These are phyloP conservation scores for Agapornis canus DNA, from an alignment of 2,797 vertebrate genomes.

Conservation along the genomic window DNA sequence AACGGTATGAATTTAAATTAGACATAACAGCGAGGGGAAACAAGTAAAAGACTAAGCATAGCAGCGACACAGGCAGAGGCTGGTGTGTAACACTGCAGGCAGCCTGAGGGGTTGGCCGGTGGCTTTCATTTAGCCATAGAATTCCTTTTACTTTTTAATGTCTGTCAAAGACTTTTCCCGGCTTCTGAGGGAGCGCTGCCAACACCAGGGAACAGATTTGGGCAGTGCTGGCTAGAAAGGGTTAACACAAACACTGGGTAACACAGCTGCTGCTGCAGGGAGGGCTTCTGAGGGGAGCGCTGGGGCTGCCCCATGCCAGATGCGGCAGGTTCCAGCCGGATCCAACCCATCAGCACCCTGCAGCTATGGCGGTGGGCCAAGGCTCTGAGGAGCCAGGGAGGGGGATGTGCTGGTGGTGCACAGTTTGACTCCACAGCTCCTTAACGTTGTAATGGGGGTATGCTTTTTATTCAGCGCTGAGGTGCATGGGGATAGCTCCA, in stretches of 20 bases:
- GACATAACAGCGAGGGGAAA: neutral
- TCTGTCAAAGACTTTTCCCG: neutral
- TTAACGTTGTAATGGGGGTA: too few species aligned
- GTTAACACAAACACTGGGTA: too few species aligned
- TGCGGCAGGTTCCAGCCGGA: neutral
- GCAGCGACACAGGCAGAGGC: rapidly evolving
- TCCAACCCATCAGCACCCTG: neutral
- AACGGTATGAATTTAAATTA: neutral
- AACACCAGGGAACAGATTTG: too few species aligned
- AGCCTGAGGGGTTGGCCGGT: neutral
- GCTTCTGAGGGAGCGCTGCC: neutral
- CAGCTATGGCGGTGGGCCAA: neutral
- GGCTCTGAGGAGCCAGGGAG: neutral
- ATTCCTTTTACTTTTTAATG: neutral
- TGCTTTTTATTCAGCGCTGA: too few species aligned
- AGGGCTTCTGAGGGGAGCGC: neutral
- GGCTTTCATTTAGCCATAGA: neutral
- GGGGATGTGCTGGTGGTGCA: rapidly evolving
- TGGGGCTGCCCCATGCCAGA: neutral
- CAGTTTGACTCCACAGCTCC: too few species aligned
- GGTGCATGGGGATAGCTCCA: too few species aligned
- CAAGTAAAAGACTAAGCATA: neutral
- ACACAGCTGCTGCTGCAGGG: rapidly evolving
- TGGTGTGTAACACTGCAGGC: rapidly evolving
- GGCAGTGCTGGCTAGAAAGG: neutral